A percentile compares a stretch with the other conserved stretches of the same genome.
These are phyloP conservation scores for Drosophila helvetica DNA, from an alignment of 2,888 invertebrate species.

Conservation along the genomic window DNA sequence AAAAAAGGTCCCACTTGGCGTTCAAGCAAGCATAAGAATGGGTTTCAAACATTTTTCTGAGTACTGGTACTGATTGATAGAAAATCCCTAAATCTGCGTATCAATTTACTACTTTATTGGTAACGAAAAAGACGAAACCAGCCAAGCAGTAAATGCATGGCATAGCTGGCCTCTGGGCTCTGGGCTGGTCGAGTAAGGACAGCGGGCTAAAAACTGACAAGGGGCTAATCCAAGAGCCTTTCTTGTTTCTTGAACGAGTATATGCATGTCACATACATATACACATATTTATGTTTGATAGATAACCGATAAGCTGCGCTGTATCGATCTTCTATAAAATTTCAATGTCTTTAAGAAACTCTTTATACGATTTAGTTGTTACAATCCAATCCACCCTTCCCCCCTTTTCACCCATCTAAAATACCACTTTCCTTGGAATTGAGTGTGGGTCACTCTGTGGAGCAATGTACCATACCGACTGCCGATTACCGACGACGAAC, in stretches of 20 bases:
- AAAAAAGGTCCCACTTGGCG: constrained; percentile 33
- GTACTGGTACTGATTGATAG: constrained; percentile 63
- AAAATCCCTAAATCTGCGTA: constrained; percentile 61
- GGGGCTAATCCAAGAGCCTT: constrained; percentile 33
- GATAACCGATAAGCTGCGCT: neutral
- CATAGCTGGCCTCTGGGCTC: neutral
- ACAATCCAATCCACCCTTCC: neutral
- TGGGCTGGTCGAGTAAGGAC: neutral
- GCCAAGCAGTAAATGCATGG: constrained; percentile 12
- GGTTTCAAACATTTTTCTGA: constrained; percentile 58
- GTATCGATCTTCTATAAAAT: neutral
- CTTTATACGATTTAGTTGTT: neutral
- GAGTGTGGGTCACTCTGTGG: neutral
- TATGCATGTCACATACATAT: constrained; percentile 1
- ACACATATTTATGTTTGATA: neutral
- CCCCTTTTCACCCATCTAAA: neutral
- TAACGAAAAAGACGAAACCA: constrained; percentile 47
- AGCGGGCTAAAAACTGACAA: constrained; percentile 8
- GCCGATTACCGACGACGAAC: neutral
- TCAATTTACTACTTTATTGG: constrained; percentile 55
- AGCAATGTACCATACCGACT: neutral
- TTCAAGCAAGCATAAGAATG: constrained; percentile 53
- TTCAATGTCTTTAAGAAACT: neutral
- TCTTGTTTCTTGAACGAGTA: neutral
- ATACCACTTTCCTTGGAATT: neutral